Base-by-base conservation (phyloP, 2,888 invertebrate genomes). In the Thera obeliscata region DNA sequence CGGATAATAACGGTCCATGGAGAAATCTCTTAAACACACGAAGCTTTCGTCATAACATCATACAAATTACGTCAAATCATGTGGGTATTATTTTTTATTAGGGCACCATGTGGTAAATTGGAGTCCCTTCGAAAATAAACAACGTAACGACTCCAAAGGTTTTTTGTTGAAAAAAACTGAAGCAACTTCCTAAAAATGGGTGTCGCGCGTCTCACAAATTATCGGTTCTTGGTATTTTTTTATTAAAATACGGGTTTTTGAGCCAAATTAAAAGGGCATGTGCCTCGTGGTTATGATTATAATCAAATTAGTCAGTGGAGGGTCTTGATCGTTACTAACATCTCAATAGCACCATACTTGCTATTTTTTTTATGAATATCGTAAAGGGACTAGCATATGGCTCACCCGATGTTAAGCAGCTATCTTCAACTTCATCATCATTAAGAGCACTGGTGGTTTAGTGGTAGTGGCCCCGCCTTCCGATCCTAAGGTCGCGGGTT, bases 61-160 rank as follows among this genome's bases (percentile, higher is more conserved):
- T 84, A 88, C 87, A 91, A 91, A 91, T 91, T 93, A 90, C 90
- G 82, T 88, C 86, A 87, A 90, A 91, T 90, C 86, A 88, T 90
- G 88, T 92, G 87, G 88, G 87, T 89, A 90, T 88, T 85, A 88
- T 87, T 90, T 91, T 92, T 91, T 91, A 88, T 75, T 72, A 83
- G 83, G 87, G 81, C 85, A 85, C 85, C 93, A 93, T 91, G 89
- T 91, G 93, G 90, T 92, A 90, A 92, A 92, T 93, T 92, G 85
- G 86, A 85, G 87, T 83, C 86, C 86, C 88, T 87, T 86, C 86
- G 81, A 84, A 89, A 90, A 91, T 88, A 92, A 91, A 91, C 88
- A 90, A 87, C 81, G 76, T 85, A 86, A 90, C 85, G 84, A 89
- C 84, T 81, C 81, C 82, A 83, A 82, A n/a, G 81, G 80, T 80